Percentiles rank a stretch among this genome's conserved stretches.
phyloP scores from a whole-genome alignment of 2,113 vertebrate genomes.

The Rhagologus leucostigma region DNA sequence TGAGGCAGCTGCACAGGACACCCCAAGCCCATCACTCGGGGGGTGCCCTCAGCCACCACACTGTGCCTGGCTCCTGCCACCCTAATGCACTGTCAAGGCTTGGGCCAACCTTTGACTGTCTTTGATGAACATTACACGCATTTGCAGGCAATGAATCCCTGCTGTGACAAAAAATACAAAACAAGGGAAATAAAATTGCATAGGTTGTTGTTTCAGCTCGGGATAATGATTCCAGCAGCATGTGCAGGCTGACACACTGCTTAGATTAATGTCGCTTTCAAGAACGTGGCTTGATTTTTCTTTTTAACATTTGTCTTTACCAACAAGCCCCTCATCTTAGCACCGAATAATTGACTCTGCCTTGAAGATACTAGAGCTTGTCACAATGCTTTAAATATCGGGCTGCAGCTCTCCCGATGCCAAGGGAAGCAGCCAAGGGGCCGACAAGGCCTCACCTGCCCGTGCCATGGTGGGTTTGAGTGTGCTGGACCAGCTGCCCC shows the following conservation, averaged over 20 bases:
- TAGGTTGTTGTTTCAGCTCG: conserved; percentile 4
- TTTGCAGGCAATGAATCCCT: not conserved
- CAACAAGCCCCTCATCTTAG: conserved; percentile 26
- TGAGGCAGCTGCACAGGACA: not conserved
- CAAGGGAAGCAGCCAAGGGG: not conserved
- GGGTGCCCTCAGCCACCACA: rapidly evolving
- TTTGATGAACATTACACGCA: rapidly evolving
- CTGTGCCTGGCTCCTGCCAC: not conserved
- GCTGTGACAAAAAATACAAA: conserved; percentile 9
- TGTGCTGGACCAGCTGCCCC: not conserved
- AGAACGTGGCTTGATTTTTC: conserved; percentile 3
- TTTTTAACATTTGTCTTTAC: conserved; percentile 41
- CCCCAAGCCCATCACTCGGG: rapidly evolving
- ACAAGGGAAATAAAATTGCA: conserved; percentile 1
- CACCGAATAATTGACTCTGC: not conserved
- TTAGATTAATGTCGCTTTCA: conserved; percentile 36
- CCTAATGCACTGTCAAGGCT: not conserved
- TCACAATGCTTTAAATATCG: not conserved
- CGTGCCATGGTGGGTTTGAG: rapidly evolving
- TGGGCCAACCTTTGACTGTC: not conserved
- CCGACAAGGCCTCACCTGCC: rapidly evolving
- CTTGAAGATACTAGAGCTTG: not conserved
- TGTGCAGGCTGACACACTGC: not conserved
- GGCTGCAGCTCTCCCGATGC: not conserved
- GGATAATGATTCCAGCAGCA: conserved; percentile 8